Conservation (phyloP, 2,113 vertebrate species). For the Oreocharis arfaki region DNA sequence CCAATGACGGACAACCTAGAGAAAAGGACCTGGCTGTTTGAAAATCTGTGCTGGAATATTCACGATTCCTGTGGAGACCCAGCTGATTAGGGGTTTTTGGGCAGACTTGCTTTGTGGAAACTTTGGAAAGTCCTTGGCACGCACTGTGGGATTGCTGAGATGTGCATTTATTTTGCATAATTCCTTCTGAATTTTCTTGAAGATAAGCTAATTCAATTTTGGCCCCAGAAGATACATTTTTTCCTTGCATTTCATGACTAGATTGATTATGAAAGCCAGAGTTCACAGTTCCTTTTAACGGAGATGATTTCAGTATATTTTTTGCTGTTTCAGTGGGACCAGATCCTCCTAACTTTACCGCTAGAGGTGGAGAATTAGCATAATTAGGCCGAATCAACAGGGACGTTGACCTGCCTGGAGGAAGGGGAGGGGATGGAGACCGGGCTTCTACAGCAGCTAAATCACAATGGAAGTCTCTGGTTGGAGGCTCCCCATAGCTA, state of each 20-base stretch:
- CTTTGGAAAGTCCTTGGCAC: conserved; percentile 70
- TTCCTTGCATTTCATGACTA: conserved; percentile 70
- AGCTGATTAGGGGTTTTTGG: conserved; percentile 73
- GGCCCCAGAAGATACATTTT: conserved; percentile 64
- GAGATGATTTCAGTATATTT: conserved; percentile 17
- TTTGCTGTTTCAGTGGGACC: conserved; percentile 45
- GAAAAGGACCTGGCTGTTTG: conserved; percentile 69
- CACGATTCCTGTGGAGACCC: conserved; percentile 63
- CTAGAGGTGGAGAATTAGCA: conserved; percentile 64
- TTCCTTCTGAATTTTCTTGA: conserved; percentile 63
- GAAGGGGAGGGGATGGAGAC: conserved; percentile 77
- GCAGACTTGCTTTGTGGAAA: conserved; percentile 70
- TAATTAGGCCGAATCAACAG: conserved; percentile 81
- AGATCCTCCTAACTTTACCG: conserved; percentile 62
- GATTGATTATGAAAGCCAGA: conserved; percentile 65
- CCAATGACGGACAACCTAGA: conserved; percentile 48
- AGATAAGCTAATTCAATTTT: conserved; percentile 64
- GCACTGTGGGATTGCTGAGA: conserved; percentile 66
- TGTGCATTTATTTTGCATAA: conserved; percentile 58
- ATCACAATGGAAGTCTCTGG: conserved; percentile 76
- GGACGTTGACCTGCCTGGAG: conserved; percentile 83
- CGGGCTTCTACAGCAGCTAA: conserved; percentile 62
- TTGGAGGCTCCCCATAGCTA: conserved; percentile 73
- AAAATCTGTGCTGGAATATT: conserved; percentile 60
- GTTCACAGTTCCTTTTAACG: conserved; percentile 47